Percentiles rank a stretch among this genome's conserved stretches.
phyloP scores from a whole-genome alignment of 1,140 invertebrate genomes.

The Pollicipes pollicipes region DNA sequence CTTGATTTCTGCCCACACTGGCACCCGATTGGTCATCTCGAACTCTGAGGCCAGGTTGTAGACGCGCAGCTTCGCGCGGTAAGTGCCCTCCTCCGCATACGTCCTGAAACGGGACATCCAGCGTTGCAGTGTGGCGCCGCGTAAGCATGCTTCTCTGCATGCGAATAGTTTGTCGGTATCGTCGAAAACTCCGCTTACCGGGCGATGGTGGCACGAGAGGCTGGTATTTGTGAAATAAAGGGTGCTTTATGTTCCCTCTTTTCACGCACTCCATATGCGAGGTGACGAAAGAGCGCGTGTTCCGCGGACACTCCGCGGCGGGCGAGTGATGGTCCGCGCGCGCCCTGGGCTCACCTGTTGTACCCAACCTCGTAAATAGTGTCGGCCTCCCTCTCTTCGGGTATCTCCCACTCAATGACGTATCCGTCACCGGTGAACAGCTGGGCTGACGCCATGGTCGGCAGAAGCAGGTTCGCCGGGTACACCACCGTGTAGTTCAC shows the following conservation, averaged over 20 bases:
- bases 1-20: slow-evolving; percentile 3
- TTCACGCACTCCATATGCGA: no score
- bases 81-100: not conserved
- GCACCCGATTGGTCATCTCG: slow-evolving; percentile 1
- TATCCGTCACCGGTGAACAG: slow-evolving; percentile 7
- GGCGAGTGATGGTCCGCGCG: no score
- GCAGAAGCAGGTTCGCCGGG: slow-evolving; percentile 4
- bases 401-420: slow-evolving; percentile 2
- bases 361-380: not conserved
- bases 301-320: no score
- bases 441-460: slow-evolving; percentile 7
- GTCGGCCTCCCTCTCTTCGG: not conserved
- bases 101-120: not conserved
- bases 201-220: no score
- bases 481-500: slow-evolving; percentile 5
- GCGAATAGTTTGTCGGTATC: no score
- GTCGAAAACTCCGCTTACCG: no score
- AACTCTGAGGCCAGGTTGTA: not conserved
- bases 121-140: no score
- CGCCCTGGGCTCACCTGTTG: not conserved
- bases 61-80: not conserved
- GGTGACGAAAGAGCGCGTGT: no score
- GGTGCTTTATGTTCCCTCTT: no score
- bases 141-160: no score
- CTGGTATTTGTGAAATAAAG: no score